A percentile compares a stretch with the other conserved stretches of the same genome.
These are phyloP conservation scores for Cantharis rufa DNA, from an alignment of 2,888 invertebrate species.

Conservation along the genomic window DNA sequence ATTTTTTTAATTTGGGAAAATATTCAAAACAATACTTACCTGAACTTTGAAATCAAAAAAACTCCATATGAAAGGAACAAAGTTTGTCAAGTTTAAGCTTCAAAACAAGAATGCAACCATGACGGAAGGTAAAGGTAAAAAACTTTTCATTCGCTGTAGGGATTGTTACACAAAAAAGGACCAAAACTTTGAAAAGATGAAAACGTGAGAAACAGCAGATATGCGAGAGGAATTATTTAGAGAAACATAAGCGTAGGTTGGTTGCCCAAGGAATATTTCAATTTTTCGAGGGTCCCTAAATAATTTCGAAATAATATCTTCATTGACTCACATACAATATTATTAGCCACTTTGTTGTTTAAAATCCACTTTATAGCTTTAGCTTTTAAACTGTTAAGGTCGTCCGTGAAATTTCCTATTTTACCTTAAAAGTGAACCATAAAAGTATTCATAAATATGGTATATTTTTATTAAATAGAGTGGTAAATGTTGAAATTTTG, in stretches of 20 bases:
- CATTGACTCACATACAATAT: background rate
- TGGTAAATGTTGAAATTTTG: background rate
- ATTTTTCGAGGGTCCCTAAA: background rate
- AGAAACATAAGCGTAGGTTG: slow-evolving; percentile 9
- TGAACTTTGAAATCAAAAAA: background rate
- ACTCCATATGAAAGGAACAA: background rate
- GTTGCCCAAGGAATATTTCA: background rate
- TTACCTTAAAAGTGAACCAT: background rate
- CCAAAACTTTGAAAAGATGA: slow-evolving; percentile 45
- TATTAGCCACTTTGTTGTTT: background rate
- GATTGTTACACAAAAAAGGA: slow-evolving; percentile 40
- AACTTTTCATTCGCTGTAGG: slow-evolving; percentile 38
- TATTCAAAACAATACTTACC: background rate
- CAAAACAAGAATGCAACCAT: slow-evolving; percentile 17
- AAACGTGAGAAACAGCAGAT: slow-evolving; percentile 46
- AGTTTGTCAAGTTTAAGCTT: slow-evolving; percentile 15
- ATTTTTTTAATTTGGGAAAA: background rate
- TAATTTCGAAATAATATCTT: background rate
- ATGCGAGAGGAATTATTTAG: slow-evolving; percentile 39
- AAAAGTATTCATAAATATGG: background rate
- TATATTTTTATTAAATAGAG: background rate
- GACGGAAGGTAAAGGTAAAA: slow-evolving; percentile 26
- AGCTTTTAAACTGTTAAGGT: background rate
- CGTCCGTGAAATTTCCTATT: background rate
- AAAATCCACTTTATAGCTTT: background rate